Base-by-base conservation (phyloP, 1,140 invertebrate species). In the Pogonus chalceus region DNA sequence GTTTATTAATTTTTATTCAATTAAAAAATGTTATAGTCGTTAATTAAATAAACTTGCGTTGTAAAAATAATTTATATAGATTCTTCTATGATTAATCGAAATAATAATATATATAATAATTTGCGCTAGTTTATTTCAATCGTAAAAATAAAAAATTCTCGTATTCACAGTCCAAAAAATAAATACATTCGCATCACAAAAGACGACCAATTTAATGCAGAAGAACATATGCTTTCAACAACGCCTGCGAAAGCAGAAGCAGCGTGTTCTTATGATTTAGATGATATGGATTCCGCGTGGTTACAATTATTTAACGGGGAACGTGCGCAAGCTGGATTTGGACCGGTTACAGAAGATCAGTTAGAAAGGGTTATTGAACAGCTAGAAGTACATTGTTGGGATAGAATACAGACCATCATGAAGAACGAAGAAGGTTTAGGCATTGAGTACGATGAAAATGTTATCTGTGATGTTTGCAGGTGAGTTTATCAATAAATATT, bases 391-490 rank as follows among this genome's bases (percentile, higher is more conserved):
- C 84, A 90, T 60, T 96, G 92, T 69, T 93, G 91, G 86, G 89
- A 95, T 64, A 91, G 92, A 72, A 93, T 96, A 66, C 89, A 96
- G 72, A 84, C 87, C 49, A 90, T 93, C 59, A 84, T 96, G 53
- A 91, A 93, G 69, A 92, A 87, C 61, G 90, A 95, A 72, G 92
- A 96, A 70, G 91, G 92, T 46, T 79, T 96, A 24, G 93, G 92
- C 26, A 93, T 97, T 59, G 94, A 98, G 69, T 97, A 90, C 72
- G 95, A 98, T 72, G 96, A 98, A 72, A 96, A 97, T 77, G 92
- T 96, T 52, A 94, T 97, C 57, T 43, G 37, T 18, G 37, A 43
- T 18, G 37, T 43, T 3, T 43, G 37, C 37, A 9, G 37, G 37
- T n/a, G n/a, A n/a, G n/a, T n/a, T n/a, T n/a, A n/a, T n/a, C n/a